A percentile compares a stretch with the other conserved stretches of the same genome.
These are phyloP conservation scores for Fregetta grallaria DNA, from an alignment of 2,113 vertebrate species.

Conservation along the genomic window DNA sequence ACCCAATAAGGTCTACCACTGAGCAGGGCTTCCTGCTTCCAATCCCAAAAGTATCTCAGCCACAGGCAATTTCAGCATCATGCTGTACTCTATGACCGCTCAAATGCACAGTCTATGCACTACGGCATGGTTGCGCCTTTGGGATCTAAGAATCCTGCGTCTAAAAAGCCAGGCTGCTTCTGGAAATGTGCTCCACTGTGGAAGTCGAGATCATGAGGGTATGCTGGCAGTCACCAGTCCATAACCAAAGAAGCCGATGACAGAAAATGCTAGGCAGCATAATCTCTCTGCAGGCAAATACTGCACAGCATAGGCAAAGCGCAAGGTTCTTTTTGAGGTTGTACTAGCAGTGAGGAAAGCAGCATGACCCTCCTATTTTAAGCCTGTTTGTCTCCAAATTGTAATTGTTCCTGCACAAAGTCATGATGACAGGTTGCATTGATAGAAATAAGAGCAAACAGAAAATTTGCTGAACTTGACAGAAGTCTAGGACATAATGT, in stretches of 20 bases:
- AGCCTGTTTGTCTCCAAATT: background rate
- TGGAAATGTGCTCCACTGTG: background rate
- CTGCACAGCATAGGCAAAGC: background rate
- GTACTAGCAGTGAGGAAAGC: background rate
- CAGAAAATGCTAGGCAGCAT: background rate
- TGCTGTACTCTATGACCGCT: accelerated
- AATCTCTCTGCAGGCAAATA: background rate
- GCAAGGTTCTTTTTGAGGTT: background rate
- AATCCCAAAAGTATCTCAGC: accelerated
- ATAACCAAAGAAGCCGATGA: background rate
- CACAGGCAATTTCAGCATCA: background rate
- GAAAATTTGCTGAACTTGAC: background rate
- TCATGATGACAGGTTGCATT: background rate
- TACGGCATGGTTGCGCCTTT: accelerated
- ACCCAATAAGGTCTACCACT: background rate
- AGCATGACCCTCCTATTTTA: background rate
- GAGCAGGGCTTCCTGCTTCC: background rate
- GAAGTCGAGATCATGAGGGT: background rate
- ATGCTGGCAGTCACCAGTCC: accelerated
- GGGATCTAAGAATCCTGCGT: background rate
- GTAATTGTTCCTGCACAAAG: background rate
- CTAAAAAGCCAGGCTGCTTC: background rate
- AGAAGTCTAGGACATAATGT: accelerated
- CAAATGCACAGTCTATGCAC: accelerated
- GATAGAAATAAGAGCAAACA: background rate